Evolutionary conservation across 1,140 invertebrate genomes (phyloP).

Genomic region (Macrocentrus cingulum): DNA sequence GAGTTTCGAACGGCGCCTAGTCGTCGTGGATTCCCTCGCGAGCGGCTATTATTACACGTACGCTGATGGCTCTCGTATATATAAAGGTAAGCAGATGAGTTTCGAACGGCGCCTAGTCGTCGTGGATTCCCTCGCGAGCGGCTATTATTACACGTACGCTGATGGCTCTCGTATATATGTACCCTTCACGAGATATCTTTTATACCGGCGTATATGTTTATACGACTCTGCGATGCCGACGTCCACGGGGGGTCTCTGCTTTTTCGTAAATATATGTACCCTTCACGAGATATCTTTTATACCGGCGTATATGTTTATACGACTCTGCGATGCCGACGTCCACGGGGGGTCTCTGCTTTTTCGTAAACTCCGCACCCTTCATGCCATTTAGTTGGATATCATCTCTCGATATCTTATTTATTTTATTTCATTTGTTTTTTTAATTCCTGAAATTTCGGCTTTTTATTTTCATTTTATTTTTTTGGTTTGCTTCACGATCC

Average conservation of each 20-base stretch:
- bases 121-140: conserved; percentile 24
- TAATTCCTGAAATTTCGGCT: too few relatives aligned
- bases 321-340: too few relatives aligned
- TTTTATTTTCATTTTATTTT: too few relatives aligned
- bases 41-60: conserved; percentile 30
- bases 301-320: too few relatives aligned
- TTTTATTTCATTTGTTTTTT: too few relatives aligned
- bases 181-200: conserved; percentile 1
- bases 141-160: conserved; percentile 28
- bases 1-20: conserved; percentile 25
- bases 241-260: not conserved
- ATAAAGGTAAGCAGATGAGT: conserved; percentile 65
- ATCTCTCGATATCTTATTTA: too few relatives aligned
- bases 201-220: not conserved
- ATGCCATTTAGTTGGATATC: too few relatives aligned
- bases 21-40: conserved; percentile 20
- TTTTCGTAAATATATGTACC: too few relatives aligned
- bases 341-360: too few relatives aligned
- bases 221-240: conserved; percentile 1
- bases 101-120: conserved; percentile 23
- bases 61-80: conserved; percentile 11
- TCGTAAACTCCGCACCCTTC: too few relatives aligned
- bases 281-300: too few relatives aligned
- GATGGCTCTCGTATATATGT: conserved; percentile 11
- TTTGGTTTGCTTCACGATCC: too few relatives aligned